phyloP scores from a whole-genome alignment of 2,113 vertebrate species.

The Sander lucioperca region DNA sequence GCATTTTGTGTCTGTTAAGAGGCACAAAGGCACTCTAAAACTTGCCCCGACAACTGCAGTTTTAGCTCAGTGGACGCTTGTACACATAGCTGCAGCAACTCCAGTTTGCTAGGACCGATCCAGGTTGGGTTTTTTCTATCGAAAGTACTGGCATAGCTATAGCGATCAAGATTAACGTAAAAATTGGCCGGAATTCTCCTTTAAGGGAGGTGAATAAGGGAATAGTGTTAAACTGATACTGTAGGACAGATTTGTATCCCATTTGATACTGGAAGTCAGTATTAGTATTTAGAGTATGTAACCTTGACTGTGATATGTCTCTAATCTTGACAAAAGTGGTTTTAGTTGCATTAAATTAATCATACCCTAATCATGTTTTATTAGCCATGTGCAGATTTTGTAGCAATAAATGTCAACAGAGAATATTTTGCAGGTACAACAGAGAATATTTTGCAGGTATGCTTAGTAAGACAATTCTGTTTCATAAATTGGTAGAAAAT shows the following conservation, averaged over 20 bases:
- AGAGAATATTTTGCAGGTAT: constrained; percentile 10
- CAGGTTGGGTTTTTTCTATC: too few species aligned
- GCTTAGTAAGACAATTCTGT: not conserved
- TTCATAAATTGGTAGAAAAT: constrained; percentile 6
- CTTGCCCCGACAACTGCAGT: too few species aligned
- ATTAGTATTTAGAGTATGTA: not conserved
- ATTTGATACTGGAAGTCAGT: not conserved
- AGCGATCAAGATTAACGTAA: too few species aligned
- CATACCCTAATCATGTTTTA: not conserved
- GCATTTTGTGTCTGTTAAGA: too few species aligned
- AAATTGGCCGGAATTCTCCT: too few species aligned
- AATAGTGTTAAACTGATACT: not conserved
- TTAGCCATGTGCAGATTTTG: not conserved
- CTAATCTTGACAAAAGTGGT: not conserved
- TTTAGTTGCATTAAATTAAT: not conserved
- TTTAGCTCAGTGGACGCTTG: too few species aligned
- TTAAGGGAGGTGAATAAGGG: not conserved
- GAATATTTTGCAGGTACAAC: constrained; percentile 7
- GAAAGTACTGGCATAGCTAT: too few species aligned
- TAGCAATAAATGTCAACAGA: not conserved
- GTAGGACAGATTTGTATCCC: not conserved
- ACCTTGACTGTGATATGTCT: not conserved
- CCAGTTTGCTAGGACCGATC: too few species aligned
- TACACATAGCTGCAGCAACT: too few species aligned
- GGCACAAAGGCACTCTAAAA: too few species aligned